These are phyloP conservation scores for Nomada goodeniana DNA, from an alignment of 2,888 invertebrate genomes.

Conservation along the genomic window DNA sequence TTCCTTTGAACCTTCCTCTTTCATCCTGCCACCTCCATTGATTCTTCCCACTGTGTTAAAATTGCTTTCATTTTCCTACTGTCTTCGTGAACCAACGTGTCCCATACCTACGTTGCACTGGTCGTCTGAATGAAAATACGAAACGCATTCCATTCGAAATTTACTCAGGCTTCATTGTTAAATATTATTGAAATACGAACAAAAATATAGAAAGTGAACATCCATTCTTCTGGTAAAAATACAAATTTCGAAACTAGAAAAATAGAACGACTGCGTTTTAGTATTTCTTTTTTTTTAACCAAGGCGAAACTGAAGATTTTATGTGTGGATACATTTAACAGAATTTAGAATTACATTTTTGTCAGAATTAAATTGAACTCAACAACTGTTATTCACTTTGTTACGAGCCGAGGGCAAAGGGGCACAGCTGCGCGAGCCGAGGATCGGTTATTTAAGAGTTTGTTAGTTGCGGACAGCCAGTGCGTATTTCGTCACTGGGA, in stretches of 20 bases:
- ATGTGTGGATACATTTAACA: background rate
- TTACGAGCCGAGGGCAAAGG: too few relatives aligned
- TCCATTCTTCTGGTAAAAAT: background rate
- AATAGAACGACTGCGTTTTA: too few relatives aligned
- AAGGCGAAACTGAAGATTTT: background rate
- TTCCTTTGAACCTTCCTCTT: constrained; percentile 53
- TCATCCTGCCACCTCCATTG: constrained; percentile 52
- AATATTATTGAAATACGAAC: background rate
- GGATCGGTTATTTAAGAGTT: too few relatives aligned
- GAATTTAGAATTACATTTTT: too few relatives aligned
- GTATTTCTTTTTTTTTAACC: background rate
- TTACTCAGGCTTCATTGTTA: background rate
- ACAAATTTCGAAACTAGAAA: too few relatives aligned
- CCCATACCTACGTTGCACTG: constrained; percentile 2
- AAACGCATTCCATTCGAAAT: background rate
- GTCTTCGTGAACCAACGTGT: constrained; percentile 1
- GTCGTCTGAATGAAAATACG: constrained; percentile 23
- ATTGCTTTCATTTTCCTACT: constrained; percentile 48
- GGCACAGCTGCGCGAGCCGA: too few relatives aligned
- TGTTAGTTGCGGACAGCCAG: too few relatives aligned
- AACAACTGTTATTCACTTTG: too few relatives aligned
- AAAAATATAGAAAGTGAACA: background rate
- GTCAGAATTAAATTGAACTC: too few relatives aligned
- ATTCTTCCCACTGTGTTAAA: constrained; percentile 45
- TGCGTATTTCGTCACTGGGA: too few relatives aligned